Evolutionary conservation across 2,113 vertebrate genomes (phyloP).

Genomic region (Toxotes jaculatrix): DNA sequence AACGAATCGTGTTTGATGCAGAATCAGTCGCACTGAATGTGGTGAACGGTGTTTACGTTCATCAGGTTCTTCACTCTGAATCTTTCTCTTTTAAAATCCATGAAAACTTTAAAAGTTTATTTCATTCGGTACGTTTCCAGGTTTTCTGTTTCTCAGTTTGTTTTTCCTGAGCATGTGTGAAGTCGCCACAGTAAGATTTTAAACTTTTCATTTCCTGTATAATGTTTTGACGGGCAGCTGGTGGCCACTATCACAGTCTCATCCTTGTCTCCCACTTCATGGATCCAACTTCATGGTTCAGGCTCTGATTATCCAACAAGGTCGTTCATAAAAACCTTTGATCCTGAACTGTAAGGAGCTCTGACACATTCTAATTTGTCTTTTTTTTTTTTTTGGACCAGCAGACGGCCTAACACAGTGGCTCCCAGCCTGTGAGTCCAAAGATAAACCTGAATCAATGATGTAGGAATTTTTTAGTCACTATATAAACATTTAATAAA

Average conservation of each 20-base stretch:
- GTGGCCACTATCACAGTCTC: not conserved
- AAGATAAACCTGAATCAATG: too few relatives aligned
- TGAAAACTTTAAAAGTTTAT: not conserved
- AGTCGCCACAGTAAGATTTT: not conserved
- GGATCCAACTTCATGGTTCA: not conserved
- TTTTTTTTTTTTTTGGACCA: not conserved
- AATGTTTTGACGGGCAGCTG: slow-evolving; percentile 3
- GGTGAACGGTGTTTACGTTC: too few relatives aligned
- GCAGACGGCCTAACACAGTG: too few relatives aligned
- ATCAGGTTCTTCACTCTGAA: too few relatives aligned
- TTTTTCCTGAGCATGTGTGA: too few relatives aligned
- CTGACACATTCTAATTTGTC: not conserved
- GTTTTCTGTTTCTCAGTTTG: not conserved
- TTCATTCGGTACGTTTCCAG: not conserved
- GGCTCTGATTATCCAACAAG: not conserved
- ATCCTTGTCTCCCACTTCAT: too few relatives aligned
- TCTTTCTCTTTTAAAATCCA: not conserved
- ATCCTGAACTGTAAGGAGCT: not conserved
- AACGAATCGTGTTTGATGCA: too few relatives aligned
- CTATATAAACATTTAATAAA: not conserved
- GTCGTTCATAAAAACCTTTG: too few relatives aligned
- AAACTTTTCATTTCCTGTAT: not conserved
- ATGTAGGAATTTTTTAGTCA: not conserved
- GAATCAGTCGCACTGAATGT: too few relatives aligned
- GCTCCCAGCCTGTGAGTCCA: too few relatives aligned